Conservation (phyloP, 2,797 vertebrate genomes). For the Periophthalmus magnuspinnatus region DNA sequence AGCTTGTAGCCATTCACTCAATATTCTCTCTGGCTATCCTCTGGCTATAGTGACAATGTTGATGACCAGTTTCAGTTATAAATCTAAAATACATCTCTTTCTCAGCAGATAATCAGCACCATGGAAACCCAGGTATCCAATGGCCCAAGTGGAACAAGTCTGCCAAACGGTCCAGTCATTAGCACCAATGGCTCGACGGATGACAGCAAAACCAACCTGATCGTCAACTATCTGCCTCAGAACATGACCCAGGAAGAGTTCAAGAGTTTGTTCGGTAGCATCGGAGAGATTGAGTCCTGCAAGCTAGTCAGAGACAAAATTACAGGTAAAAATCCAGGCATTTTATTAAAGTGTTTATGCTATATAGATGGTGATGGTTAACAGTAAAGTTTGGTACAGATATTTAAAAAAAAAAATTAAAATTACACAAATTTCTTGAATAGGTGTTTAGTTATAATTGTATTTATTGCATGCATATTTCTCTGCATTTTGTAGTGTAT, state of each 20-base stretch:
- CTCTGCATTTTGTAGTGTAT: background rate
- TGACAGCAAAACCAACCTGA: conserved; percentile 98
- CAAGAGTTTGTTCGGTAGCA: conserved; percentile 95
- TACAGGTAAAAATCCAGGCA: conserved; percentile 79
- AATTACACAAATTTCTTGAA: background rate
- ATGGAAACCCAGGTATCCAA: conserved; percentile 99
- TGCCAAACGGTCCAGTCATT: conserved; percentile 90
- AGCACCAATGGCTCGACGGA: conserved; percentile 87
- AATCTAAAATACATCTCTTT: conserved; percentile 71
- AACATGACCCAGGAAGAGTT: conserved; percentile 99
- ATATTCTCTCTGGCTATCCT: too few species aligned
- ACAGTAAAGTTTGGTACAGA: background rate
- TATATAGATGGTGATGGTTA: too few species aligned
- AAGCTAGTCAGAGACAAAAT: conserved; percentile 96
- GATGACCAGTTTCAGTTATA: conserved; percentile 32
- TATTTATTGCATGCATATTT: background rate
- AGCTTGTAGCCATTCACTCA: conserved; percentile 52
- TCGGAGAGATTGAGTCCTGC: conserved; percentile 96
- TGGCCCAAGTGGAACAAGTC: conserved; percentile 85
- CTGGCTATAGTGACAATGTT: conserved; percentile 55
- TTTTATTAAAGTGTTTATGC: background rate
- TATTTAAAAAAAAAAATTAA: too few species aligned
- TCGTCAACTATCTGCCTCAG: conserved; percentile 98
- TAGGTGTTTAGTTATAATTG: background rate
- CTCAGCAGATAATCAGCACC: conserved; percentile 98